phyloP scores from a whole-genome alignment of 2,888 invertebrate genomes.

The Eilema griseolum region DNA sequence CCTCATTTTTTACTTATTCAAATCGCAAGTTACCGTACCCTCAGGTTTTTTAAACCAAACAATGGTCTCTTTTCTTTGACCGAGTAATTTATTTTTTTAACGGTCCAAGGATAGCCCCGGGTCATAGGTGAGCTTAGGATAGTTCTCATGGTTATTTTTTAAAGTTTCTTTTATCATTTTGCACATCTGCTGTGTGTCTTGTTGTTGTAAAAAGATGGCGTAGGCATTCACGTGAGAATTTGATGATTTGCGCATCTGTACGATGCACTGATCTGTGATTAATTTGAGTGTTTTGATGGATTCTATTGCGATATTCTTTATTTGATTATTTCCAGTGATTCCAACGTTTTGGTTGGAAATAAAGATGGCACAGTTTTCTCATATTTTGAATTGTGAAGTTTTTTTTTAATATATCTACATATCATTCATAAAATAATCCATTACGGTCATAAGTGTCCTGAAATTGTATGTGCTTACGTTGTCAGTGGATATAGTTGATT shows the following conservation, averaged over 20 bases:
- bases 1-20: constrained; percentile 81
- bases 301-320: background rate
- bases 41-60: constrained; percentile 79
- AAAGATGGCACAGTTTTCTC: no score
- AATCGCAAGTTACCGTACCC: constrained; percentile 79
- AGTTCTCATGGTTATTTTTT: constrained; percentile 80
- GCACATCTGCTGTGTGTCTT: constrained; percentile 74
- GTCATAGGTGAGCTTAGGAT: constrained; percentile 82
- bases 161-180: constrained; percentile 69
- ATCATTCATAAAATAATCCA: no score
- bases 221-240: constrained; percentile 64
- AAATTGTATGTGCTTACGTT: no score
- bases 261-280: constrained; percentile 38
- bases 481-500: no score
- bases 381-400: no score
- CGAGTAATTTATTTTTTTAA: constrained; percentile 77
- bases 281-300: constrained; percentile 19
- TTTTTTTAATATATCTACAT: no score
- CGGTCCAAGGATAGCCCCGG: constrained; percentile 79
- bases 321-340: no score
- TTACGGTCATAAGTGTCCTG: no score
- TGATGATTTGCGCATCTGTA: constrained; percentile 40
- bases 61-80: constrained; percentile 76
- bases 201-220: constrained; percentile 54
- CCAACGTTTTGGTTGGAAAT: background rate